Conservation (phyloP, 2,888 invertebrate genomes). For the Peribatodes rhomboidaria region DNA sequence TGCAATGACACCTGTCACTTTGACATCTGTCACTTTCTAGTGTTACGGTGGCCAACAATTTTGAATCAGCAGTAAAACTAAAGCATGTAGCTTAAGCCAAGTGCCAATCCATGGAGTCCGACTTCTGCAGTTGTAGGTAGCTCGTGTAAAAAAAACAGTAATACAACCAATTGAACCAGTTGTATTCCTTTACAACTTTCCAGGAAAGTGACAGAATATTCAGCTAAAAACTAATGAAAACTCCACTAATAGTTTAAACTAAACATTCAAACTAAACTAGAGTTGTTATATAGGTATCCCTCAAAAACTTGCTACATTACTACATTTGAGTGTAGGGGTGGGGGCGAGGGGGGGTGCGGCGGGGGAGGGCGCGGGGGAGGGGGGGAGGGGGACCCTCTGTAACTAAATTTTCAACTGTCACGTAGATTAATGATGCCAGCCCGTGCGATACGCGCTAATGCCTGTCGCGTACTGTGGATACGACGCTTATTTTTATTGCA, state of each 20-base stretch:
- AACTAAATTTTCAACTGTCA: constrained; percentile 88
- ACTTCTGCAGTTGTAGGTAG: too few relatives aligned
- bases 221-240: neutral
- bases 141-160: too few relatives aligned
- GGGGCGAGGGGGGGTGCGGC: constrained; percentile 49
- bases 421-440: constrained; percentile 87
- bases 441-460: constrained; percentile 86
- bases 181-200: too few relatives aligned
- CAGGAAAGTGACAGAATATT: neutral
- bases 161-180: too few relatives aligned
- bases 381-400: constrained; percentile 78
- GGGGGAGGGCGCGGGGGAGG: constrained; percentile 51
- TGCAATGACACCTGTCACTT: too few relatives aligned
- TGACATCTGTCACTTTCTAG: too few relatives aligned
- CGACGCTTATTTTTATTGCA: constrained; percentile 49
- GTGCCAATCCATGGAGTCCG: too few relatives aligned
- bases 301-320: constrained; percentile 73
- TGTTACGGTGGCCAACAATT: too few relatives aligned
- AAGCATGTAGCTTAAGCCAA: too few relatives aligned
- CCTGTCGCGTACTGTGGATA: constrained; percentile 76
- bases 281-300: constrained; percentile 56
- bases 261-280: constrained; percentile 38
- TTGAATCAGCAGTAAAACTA: too few relatives aligned
- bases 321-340: constrained; percentile 53
- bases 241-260: constrained; percentile 6